Evolutionary conservation across 2,888 invertebrate genomes (phyloP).

Genomic region (Pollenia amentaria): DNA sequence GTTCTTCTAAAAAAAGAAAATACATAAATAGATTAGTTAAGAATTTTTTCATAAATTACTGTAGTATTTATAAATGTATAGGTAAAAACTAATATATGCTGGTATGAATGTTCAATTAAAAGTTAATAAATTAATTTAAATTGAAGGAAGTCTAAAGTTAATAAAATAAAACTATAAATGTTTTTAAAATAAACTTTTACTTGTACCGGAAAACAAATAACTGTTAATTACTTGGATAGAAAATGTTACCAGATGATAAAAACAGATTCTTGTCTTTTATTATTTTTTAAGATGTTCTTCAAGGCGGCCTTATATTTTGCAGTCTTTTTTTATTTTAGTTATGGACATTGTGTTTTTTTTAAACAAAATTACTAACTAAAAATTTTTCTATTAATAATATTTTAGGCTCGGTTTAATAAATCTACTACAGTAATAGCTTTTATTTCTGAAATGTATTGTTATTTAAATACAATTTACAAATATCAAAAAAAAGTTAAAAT

Average conservation of each 20-base stretch:
- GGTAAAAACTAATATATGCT: background rate
- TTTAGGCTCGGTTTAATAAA: too few relatives aligned
- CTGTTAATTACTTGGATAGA: background rate
- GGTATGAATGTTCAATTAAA: background rate
- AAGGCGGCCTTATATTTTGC: too few relatives aligned
- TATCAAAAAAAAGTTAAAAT: too few relatives aligned
- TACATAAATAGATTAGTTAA: background rate
- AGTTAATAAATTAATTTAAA: background rate
- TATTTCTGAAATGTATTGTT: too few relatives aligned
- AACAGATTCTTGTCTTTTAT: background rate
- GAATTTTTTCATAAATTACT: background rate
- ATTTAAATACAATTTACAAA: too few relatives aligned
- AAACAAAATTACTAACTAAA: too few relatives aligned
- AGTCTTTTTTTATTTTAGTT: too few relatives aligned
- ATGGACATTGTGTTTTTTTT: too few relatives aligned
- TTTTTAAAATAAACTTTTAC: background rate
- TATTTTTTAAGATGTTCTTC: too few relatives aligned
- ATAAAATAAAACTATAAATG: background rate
- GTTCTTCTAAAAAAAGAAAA: background rate
- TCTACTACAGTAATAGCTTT: too few relatives aligned
- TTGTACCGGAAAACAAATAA: slow-evolving; percentile 40
- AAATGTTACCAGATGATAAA: slow-evolving; percentile 50
- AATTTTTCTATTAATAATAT: too few relatives aligned
- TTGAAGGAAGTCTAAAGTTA: background rate
- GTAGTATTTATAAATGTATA: background rate